Conservation (phyloP, 1,140 invertebrate genomes). For the Eubasilissa regina region DNA sequence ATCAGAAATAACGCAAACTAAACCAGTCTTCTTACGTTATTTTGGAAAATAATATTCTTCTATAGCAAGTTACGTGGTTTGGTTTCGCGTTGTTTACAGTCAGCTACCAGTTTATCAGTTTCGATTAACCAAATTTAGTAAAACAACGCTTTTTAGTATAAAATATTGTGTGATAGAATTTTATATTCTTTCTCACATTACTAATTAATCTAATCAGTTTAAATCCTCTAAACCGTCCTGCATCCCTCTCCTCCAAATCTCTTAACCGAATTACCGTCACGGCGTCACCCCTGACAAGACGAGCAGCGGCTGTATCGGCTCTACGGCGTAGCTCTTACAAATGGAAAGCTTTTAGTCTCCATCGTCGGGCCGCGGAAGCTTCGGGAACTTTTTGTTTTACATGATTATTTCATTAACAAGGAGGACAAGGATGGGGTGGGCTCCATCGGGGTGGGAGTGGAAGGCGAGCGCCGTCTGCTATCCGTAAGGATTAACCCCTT, state of each 20-base stretch:
- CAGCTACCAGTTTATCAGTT: too few relatives aligned
- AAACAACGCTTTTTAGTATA: too few relatives aligned
- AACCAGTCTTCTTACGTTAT: too few relatives aligned
- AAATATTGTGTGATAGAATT: background rate
- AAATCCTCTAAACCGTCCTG: conserved; percentile 6
- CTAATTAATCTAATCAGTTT: conserved; percentile 13
- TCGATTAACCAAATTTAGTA: too few relatives aligned
- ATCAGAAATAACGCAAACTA: too few relatives aligned
- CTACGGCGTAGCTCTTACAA: conserved; percentile 56
- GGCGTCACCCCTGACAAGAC: conserved; percentile 41
- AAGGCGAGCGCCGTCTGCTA: conserved; percentile 6
- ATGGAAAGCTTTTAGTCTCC: conserved; percentile 61
- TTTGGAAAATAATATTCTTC: too few relatives aligned
- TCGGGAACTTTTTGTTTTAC: conserved; percentile 60
- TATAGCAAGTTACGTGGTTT: too few relatives aligned
- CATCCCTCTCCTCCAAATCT: conserved; percentile 21
- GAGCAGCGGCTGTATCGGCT: conserved; percentile 16
- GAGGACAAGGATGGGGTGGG: conserved; percentile 14
- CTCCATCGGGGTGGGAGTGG: conserved; percentile 27
- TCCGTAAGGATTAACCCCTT: conserved; percentile 56
- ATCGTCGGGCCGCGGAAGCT: conserved; percentile 53
- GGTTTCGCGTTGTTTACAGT: too few relatives aligned
- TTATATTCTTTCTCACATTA: conserved; percentile 8
- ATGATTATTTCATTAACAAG: conserved; percentile 61
- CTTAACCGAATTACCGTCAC: conserved; percentile 32